These are phyloP conservation scores for Fopius arisanus DNA, from an alignment of 1,140 invertebrate species.

Conservation along the genomic window DNA sequence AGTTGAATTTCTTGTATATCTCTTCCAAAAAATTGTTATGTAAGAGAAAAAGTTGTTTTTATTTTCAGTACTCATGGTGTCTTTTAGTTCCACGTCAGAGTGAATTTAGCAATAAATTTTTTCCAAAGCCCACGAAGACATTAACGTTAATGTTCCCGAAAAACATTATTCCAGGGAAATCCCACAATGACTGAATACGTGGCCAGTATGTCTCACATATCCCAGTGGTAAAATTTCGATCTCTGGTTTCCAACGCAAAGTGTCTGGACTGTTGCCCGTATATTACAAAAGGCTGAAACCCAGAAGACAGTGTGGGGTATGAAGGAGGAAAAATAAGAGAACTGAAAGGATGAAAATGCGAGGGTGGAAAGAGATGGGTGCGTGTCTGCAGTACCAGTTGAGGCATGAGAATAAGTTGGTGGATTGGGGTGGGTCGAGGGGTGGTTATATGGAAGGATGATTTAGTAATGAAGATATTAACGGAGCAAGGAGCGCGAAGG, in stretches of 20 bases:
- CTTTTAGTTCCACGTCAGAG: not conserved
- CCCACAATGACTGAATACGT: not conserved
- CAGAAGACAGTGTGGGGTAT: not conserved
- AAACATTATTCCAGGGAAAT: not conserved
- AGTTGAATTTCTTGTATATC: too few relatives aligned
- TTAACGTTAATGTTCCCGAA: not conserved
- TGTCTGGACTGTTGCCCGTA: slow-evolving; percentile 1
- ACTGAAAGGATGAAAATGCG: not conserved
- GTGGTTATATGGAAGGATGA: slow-evolving; percentile 52
- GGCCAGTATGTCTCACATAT: not conserved
- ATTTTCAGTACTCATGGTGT: too few relatives aligned
- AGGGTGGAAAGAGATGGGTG: not conserved
- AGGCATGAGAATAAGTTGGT: slow-evolving; percentile 8
- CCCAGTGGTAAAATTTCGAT: not conserved
- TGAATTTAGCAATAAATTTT: too few relatives aligned
- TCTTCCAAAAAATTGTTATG: too few relatives aligned
- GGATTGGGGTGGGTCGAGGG: not conserved
- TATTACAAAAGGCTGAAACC: slow-evolving; percentile 8
- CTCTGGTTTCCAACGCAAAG: slow-evolving; percentile 2
- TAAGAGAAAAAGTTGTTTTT: too few relatives aligned
- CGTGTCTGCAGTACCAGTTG: slow-evolving; percentile 6
- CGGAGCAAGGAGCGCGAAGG: slow-evolving; percentile 51
- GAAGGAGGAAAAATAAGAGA: not conserved
- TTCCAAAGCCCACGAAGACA: not conserved
- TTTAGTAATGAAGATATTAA: slow-evolving; percentile 66